Conservation (phyloP, 35 echinoderm and acorn worm genomes). For the Apostichopus parvimensis region DNA sequence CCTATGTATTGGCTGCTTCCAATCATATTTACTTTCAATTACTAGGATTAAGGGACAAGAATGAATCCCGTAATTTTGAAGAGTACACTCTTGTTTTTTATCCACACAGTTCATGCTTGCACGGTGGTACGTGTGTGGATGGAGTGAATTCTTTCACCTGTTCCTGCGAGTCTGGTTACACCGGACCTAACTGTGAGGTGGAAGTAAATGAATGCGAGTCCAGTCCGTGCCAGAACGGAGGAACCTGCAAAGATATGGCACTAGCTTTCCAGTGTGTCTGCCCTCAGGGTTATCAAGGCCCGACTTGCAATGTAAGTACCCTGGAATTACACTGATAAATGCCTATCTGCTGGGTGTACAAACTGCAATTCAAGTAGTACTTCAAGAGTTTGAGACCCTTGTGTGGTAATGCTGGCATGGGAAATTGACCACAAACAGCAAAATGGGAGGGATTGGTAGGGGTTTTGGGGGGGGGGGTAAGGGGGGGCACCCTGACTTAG, state of each 20-base stretch:
- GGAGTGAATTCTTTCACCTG: conserved; percentile 50
- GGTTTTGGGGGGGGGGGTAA: too few relatives aligned
- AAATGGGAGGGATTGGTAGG: too few relatives aligned
- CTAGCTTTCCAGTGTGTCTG: neutral
- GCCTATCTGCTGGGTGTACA: too few relatives aligned
- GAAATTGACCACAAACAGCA: neutral
- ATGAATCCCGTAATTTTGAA: too few relatives aligned
- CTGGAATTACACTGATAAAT: too few relatives aligned
- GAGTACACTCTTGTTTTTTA: neutral
- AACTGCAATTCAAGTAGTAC: neutral
- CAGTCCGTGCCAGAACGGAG: conserved; percentile 64
- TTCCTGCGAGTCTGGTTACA: conserved; percentile 55
- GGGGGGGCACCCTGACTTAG: too few relatives aligned
- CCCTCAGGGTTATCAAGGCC: neutral
- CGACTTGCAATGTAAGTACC: conserved; percentile 4
- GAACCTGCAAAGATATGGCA: conserved; percentile 46
- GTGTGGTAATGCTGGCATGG: neutral
- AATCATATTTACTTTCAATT: too few relatives aligned
- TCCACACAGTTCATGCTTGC: conserved; percentile 59
- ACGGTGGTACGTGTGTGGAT: conserved; percentile 67
- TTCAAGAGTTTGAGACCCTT: neutral
- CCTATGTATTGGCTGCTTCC: neutral
- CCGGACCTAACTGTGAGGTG: conserved; percentile 62
- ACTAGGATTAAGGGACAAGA: too few relatives aligned
- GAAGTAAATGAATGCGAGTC: conserved; percentile 67